Conservation (phyloP, 2,797 vertebrate species). For the Petrocephalus schoutedeni region DNA sequence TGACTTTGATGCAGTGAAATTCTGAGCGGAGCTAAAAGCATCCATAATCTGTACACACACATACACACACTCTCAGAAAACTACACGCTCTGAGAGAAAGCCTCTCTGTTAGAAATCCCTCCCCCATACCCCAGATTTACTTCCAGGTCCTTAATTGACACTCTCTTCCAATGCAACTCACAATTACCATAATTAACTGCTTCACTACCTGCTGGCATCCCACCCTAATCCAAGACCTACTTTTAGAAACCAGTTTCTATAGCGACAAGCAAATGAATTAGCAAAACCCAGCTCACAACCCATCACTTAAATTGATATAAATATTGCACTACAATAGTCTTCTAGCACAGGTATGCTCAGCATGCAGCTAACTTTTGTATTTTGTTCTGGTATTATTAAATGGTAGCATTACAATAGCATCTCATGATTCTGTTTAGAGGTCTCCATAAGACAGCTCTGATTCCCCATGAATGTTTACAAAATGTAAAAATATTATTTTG, state of each 20-base stretch:
- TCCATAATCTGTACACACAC: neutral
- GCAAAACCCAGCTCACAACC: neutral
- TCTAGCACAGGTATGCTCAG: neutral
- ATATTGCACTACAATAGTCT: neutral
- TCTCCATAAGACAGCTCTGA: neutral
- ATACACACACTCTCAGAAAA: neutral
- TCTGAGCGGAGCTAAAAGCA: neutral
- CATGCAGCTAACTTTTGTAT: neutral
- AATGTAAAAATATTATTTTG: neutral
- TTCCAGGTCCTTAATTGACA: neutral
- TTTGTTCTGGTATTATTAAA: neutral
- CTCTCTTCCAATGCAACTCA: neutral
- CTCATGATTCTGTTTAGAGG: neutral
- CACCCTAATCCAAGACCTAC: neutral
- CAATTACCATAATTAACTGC: neutral
- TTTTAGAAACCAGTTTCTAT: neutral
- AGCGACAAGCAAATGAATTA: neutral
- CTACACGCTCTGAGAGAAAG: neutral
- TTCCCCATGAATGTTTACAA: neutral
- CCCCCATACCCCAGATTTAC: neutral
- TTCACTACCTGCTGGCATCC: neutral
- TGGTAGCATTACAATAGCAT: neutral
- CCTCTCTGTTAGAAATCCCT: neutral
- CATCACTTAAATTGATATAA: neutral
- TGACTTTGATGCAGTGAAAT: slow-evolving; percentile 1